Conservation (phyloP, 1,140 invertebrate genomes). For the Caenorhabditis briggsae region DNA sequence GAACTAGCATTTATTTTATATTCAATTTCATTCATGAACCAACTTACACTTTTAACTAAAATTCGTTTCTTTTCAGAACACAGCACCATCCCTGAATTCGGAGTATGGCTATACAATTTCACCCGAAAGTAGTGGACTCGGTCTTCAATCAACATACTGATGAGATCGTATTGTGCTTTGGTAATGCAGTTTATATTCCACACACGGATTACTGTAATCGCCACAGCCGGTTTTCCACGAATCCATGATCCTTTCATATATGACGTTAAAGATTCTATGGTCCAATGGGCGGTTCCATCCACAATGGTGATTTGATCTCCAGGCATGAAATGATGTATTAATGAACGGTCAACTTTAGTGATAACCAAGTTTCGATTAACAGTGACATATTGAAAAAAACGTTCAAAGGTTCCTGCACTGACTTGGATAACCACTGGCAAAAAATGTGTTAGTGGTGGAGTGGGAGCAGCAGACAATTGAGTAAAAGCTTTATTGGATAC, state of each 20-base stretch:
- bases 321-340: not conserved
- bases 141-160: not conserved
- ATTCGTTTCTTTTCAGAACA: not conserved
- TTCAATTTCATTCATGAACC: not conserved
- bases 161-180: not conserved
- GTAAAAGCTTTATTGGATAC: not conserved
- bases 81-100: not conserved
- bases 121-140: conserved; percentile 5
- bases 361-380: conserved; percentile 8
- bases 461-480: not conserved
- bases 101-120: not conserved
- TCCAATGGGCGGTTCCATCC: not conserved
- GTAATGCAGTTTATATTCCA: conserved; percentile 28
- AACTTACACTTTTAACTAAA: not conserved
- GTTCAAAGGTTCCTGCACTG: not conserved
- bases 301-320: conserved; percentile 2
- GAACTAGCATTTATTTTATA: not conserved
- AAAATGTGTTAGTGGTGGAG: conserved; percentile 1
- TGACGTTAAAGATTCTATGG: not conserved
- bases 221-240: too few relatives aligned
- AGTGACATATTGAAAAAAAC: not conserved
- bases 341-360: not conserved
- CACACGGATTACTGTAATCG: conserved; percentile 24
- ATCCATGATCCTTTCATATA: too few relatives aligned
- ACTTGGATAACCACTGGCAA: not conserved